Percentiles rank a stretch among this genome's conserved stretches.
Conservation (phyloP, 2,113 vertebrate species). For the Rafetus swinhoei region DNA sequence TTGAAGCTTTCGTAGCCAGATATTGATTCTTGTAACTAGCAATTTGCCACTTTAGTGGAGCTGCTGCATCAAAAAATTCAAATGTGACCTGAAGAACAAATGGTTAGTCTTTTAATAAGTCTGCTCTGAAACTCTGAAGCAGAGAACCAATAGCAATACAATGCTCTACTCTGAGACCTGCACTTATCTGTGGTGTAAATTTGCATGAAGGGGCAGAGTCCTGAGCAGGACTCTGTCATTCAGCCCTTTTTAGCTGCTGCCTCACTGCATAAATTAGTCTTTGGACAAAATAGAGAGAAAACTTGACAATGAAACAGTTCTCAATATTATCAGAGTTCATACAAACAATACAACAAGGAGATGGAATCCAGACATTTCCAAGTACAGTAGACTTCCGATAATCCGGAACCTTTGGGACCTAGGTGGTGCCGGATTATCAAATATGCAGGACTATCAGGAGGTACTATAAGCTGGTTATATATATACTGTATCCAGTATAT, state of each 20-base stretch:
- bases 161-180: neutral
- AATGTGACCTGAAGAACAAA: neutral
- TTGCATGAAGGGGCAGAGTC: neutral
- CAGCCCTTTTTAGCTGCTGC: neutral
- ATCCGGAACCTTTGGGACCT: too few species aligned
- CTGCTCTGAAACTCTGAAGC: neutral
- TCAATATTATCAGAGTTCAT: neutral
- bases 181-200: neutral
- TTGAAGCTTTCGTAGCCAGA: neutral
- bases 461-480: too few species aligned
- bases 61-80: neutral
- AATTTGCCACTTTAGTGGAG: fast-evolving
- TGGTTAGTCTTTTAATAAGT: neutral
- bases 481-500: too few species aligned
- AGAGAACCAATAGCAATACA: neutral
- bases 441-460: too few species aligned
- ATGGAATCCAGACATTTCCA: constrained; percentile 27
- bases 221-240: neutral
- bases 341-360: neutral
- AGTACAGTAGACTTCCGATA: too few species aligned
- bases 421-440: too few species aligned
- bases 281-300: neutral
- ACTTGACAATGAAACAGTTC: constrained; percentile 7
- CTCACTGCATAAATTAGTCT: neutral
- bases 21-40: neutral